These are phyloP conservation scores for Tor tambroides DNA, from an alignment of 2,113 vertebrate species.

Conservation along the genomic window DNA sequence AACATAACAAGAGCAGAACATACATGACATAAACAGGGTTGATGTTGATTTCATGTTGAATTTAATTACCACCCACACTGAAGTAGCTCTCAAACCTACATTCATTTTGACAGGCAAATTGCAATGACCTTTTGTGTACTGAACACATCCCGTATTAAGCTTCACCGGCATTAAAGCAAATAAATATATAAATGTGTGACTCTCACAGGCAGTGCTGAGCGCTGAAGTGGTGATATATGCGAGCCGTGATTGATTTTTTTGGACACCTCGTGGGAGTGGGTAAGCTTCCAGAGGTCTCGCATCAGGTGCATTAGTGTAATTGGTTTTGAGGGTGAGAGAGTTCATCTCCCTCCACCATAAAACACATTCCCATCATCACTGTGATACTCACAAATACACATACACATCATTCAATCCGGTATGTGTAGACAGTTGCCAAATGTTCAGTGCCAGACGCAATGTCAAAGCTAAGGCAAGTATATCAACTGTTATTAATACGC, in stretches of 20 bases:
- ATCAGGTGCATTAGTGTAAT: constrained; percentile 48
- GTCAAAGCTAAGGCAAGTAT: not conserved
- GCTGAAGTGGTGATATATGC: constrained; percentile 12
- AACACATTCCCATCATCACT: not conserved
- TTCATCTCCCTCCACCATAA: not conserved
- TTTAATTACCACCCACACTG: constrained; percentile 19
- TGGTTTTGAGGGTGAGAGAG: not conserved
- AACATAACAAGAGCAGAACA: not conserved
- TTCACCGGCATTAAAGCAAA: constrained; percentile 24
- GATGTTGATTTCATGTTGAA: constrained; percentile 11
- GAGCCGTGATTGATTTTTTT: constrained; percentile 31
- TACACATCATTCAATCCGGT: not conserved
- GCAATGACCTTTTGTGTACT: constrained; percentile 19
- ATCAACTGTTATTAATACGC: not conserved
- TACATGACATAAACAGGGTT: constrained; percentile 5
- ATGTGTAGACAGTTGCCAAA: not conserved
- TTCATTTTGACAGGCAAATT: constrained; percentile 25
- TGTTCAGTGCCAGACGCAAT: not conserved
- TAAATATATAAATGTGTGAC: constrained; percentile 24
- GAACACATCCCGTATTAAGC: constrained; percentile 26
- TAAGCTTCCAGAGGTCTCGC: constrained; percentile 21
- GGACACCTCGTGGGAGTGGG: constrained; percentile 15
- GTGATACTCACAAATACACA: not conserved
- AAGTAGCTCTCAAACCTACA: constrained; percentile 11
- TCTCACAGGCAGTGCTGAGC: constrained; percentile 30